phyloP scores from a whole-genome alignment of 2,113 vertebrate genomes.

The Naja naja region DNA sequence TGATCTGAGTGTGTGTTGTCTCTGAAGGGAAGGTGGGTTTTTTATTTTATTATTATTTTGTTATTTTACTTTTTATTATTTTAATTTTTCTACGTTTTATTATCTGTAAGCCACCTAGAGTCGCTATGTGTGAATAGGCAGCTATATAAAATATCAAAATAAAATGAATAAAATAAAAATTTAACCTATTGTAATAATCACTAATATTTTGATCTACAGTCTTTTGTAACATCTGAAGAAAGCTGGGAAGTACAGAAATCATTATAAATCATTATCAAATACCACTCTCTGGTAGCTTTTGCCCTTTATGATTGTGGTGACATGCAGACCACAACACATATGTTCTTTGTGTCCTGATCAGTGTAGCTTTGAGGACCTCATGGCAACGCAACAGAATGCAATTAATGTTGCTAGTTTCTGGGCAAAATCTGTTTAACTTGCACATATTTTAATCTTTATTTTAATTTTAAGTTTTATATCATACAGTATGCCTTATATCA shows the following conservation, averaged over 20 bases:
- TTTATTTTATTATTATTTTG: background rate
- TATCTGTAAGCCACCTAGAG: background rate
- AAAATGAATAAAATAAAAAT: background rate
- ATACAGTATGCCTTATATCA: background rate
- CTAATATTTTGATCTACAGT: background rate
- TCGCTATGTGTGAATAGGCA: background rate
- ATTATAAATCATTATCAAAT: no score
- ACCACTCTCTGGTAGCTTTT: no score
- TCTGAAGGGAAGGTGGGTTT: background rate
- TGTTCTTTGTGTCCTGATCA: no score
- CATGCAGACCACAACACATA: no score
- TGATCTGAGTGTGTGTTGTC: background rate
- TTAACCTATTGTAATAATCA: background rate
- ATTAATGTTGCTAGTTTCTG: no score
- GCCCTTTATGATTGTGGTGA: no score
- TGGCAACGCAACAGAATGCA: no score
- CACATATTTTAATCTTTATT: background rate
- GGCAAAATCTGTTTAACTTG: background rate
- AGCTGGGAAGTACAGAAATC: no score
- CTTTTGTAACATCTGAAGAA: background rate
- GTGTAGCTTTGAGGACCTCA: no score
- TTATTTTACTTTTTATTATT: background rate
- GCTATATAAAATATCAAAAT: background rate
- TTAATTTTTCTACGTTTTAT: background rate
- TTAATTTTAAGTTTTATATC: background rate